Percentiles rank a stretch among this genome's conserved stretches.
phyloP scores from a whole-genome alignment of 2,888 invertebrate species.

The Lamellibrachia columna region DNA sequence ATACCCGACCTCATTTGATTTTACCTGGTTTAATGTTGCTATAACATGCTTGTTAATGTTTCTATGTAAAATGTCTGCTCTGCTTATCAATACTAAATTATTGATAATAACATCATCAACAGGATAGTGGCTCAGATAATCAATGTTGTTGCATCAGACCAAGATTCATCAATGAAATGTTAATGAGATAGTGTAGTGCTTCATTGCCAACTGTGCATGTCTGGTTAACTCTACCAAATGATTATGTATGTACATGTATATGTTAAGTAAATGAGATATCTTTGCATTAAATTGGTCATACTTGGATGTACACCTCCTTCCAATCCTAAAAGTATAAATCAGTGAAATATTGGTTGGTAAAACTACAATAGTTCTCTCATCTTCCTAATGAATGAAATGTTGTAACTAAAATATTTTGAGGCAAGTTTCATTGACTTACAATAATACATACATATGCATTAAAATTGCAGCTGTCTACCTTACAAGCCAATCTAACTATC shows the following conservation, averaged over 20 bases:
- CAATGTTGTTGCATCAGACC: neutral
- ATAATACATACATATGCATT: neutral
- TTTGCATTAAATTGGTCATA: too few relatives aligned
- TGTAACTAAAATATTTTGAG: neutral
- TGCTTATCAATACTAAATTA: neutral
- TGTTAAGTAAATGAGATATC: too few relatives aligned
- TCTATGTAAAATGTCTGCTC: neutral
- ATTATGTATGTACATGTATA: neutral
- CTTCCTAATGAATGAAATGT: neutral
- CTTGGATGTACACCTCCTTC: too few relatives aligned
- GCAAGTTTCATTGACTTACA: neutral
- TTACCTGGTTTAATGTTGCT: neutral
- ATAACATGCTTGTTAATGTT: neutral
- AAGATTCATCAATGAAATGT: neutral
- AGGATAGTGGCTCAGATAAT: neutral
- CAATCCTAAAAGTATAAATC: neutral
- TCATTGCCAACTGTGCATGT: neutral
- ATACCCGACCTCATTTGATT: neutral
- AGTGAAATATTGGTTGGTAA: neutral
- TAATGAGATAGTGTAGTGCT: neutral
- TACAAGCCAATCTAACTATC: neutral
- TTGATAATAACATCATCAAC: neutral
- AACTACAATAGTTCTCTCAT: neutral
- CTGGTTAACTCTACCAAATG: neutral
- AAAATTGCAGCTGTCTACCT: neutral